These are phyloP conservation scores for Papilio glaucus DNA, from an alignment of 1,140 invertebrate species.

Conservation along the genomic window DNA sequence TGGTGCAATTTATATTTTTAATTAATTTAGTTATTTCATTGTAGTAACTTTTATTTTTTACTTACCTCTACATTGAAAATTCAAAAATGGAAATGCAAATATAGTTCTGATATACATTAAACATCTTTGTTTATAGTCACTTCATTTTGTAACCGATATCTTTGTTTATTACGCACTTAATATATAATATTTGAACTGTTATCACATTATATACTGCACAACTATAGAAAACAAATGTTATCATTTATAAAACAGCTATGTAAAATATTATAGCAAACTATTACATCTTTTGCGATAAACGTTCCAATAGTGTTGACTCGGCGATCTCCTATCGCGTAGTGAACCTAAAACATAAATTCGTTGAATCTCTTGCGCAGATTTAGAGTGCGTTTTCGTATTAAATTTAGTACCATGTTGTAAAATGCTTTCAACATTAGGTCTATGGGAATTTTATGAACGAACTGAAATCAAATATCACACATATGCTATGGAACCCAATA, in stretches of 20 bases:
- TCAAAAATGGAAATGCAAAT: not conserved
- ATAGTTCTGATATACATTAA: not conserved
- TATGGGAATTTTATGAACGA: not conserved
- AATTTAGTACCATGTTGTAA: conserved; percentile 21
- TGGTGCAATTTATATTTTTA: too few species aligned
- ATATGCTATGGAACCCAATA: too few species aligned
- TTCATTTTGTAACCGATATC: not conserved
- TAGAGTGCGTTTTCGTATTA: conserved; percentile 20
- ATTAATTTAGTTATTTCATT: too few species aligned
- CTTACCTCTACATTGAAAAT: not conserved
- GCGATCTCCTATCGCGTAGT: not conserved
- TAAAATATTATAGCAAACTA: not conserved
- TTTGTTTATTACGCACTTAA: not conserved
- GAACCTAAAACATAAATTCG: conserved; percentile 1
- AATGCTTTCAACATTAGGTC: conserved; percentile 14
- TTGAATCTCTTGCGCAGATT: conserved; percentile 21
- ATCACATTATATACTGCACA: not conserved
- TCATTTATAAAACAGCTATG: not conserved
- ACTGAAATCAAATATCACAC: not conserved
- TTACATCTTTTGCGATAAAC: not conserved
- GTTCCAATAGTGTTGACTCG: not conserved
- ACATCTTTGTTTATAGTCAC: conserved; percentile 2
- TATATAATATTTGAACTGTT: not conserved
- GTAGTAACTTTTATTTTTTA: too few species aligned
- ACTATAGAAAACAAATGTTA: conserved; percentile 15